Evolutionary conservation across 2,113 vertebrate genomes (phyloP).

Genomic region (Myocastor coypus): DNA sequence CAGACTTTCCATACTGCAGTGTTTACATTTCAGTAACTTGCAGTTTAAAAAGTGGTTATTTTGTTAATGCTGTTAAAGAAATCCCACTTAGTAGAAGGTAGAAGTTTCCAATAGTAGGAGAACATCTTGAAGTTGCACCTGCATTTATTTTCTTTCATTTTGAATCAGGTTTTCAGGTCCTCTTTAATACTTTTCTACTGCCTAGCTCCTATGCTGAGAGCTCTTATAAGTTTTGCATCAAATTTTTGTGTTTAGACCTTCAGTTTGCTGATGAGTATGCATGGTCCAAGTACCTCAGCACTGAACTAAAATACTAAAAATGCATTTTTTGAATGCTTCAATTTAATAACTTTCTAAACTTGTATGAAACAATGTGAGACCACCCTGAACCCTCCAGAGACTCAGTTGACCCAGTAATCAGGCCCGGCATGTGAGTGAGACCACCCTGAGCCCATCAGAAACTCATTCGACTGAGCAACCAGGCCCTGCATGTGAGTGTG

Average conservation of each 20-base stretch:
- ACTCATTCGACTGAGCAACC: too few species aligned
- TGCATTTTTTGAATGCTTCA: neutral
- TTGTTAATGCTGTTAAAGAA: neutral
- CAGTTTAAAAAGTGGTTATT: neutral
- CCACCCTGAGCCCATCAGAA: too few species aligned
- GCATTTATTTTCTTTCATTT: neutral
- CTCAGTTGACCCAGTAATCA: too few species aligned
- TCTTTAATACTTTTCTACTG: neutral
- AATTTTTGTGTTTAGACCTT: neutral
- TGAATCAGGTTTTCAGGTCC: neutral
- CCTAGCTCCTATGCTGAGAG: neutral
- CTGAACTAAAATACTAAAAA: constrained; percentile 42
- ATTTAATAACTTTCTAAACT: neutral
- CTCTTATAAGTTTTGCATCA: neutral
- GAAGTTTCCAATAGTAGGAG: neutral
- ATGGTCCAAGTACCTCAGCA: neutral
- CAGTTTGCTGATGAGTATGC: neutral
- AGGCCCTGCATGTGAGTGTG: too few species aligned
- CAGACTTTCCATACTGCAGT: neutral
- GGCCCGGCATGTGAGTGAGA: too few species aligned
- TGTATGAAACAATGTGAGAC: neutral
- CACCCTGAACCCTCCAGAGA: too few species aligned
- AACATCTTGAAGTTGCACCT: neutral
- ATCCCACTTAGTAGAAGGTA: neutral
- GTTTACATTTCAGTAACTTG: constrained; percentile 23